phyloP scores from a whole-genome alignment of 1,140 invertebrate genomes.

The Drosophila lowei region DNA sequence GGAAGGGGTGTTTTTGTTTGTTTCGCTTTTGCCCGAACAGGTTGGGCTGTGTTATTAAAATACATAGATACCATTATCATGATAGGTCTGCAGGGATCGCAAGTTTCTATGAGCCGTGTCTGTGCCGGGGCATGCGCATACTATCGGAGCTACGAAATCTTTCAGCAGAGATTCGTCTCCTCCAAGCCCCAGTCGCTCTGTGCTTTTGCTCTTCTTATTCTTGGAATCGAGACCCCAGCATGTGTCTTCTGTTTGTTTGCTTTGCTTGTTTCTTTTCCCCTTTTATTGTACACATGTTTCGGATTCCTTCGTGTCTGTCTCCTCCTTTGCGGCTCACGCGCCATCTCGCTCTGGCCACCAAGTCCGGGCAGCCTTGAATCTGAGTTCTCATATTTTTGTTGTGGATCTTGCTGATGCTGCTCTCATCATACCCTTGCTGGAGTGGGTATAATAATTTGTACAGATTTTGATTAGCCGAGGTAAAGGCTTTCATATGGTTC shows the following conservation, averaged over 20 bases:
- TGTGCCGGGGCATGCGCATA: neutral
- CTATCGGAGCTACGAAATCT: slow-evolving; percentile 22
- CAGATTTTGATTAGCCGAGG: too few species aligned
- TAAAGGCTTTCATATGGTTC: too few species aligned
- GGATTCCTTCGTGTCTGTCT: neutral
- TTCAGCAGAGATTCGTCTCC: slow-evolving; percentile 30
- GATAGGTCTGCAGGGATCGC: slow-evolving; percentile 39
- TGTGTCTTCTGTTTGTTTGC: slow-evolving; percentile 33
- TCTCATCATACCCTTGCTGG: too few species aligned
- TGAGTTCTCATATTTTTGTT: too few species aligned
- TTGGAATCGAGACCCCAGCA: slow-evolving; percentile 42
- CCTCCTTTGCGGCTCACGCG: too few species aligned
- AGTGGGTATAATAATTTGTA: too few species aligned
- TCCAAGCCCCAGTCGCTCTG: slow-evolving; percentile 31
- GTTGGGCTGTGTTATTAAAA: slow-evolving; percentile 54
- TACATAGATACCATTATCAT: slow-evolving; percentile 44
- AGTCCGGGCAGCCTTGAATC: too few species aligned
- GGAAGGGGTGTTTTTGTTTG: slow-evolving; percentile 29
- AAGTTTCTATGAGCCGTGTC: neutral
- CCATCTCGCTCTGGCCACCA: too few species aligned
- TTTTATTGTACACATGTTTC: neutral
- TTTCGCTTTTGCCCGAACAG: slow-evolving; percentile 57
- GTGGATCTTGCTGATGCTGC: too few species aligned
- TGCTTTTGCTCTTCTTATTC: slow-evolving; percentile 24
- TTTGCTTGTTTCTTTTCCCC: neutral